Evolutionary conservation across 2,888 invertebrate genomes (phyloP).

Genomic region (Criorhina ranunculi): DNA sequence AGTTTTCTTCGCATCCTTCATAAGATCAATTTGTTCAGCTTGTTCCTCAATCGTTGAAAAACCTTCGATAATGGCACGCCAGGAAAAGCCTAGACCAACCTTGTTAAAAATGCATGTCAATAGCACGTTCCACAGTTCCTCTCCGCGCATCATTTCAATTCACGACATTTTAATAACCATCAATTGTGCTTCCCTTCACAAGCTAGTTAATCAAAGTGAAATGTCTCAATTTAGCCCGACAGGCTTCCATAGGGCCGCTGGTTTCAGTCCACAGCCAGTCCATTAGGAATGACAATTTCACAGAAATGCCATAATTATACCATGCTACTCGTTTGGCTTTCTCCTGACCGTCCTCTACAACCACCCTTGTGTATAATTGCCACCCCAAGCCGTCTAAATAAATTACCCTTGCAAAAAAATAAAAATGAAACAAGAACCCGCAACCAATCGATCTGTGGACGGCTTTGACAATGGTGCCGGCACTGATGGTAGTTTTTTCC

Average conservation of each 20-base stretch:
- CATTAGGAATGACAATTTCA: constrained; percentile 71
- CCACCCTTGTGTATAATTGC: constrained; percentile 52
- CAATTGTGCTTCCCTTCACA: constrained; percentile 17
- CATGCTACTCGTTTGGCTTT: constrained; percentile 7
- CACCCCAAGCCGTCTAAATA: constrained; percentile 35
- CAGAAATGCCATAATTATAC: constrained; percentile 70
- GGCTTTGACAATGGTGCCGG: constrained; percentile 67
- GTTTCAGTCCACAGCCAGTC: constrained; percentile 23
- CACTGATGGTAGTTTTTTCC: constrained; percentile 46
- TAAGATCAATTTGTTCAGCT: no score
- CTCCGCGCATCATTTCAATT: not conserved
- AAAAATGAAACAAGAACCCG: not conserved
- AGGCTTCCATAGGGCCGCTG: not conserved
- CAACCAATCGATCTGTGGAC: constrained; percentile 58
- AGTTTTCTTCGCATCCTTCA: no score
- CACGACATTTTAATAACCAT: constrained; percentile 31
- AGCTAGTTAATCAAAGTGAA: constrained; percentile 63
- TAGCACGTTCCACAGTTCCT: not conserved
- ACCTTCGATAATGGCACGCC: no score
- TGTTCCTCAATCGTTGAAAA: no score
- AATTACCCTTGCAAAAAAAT: constrained; percentile 65
- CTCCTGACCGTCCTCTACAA: constrained; percentile 29
- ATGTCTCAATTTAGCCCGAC: constrained; percentile 67
- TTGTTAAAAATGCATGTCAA: no score
- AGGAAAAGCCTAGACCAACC: no score